These are phyloP conservation scores for Sarcophaga caerulescens DNA, from an alignment of 2,888 invertebrate species.

Conservation along the genomic window DNA sequence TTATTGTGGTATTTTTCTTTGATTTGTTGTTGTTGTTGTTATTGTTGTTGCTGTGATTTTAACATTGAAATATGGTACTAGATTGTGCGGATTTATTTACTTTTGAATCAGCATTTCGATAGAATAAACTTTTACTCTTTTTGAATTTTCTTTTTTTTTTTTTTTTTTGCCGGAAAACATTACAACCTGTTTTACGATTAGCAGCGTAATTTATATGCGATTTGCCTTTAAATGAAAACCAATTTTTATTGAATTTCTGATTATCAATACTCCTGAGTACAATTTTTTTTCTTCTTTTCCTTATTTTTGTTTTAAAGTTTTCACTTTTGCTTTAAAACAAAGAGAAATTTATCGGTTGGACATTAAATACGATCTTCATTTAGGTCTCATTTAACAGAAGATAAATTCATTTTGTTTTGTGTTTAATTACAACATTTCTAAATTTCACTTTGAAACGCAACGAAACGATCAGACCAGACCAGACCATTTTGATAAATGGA, in stretches of 20 bases:
- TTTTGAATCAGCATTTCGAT: conserved; percentile 50
- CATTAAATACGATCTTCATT: conserved; percentile 45
- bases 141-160: background rate
- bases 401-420: conserved; percentile 38
- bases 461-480: background rate
- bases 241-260: conserved; percentile 29
- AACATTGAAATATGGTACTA: conserved; percentile 66
- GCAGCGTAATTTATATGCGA: conserved; percentile 64
- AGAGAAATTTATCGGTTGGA: conserved; percentile 50
- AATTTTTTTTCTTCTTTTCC: no score
- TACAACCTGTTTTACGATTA: conserved; percentile 60
- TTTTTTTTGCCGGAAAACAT: conserved; percentile 44
- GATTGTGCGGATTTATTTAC: conserved; percentile 64
- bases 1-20: background rate
- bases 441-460: conserved; percentile 23
- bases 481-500: background rate
- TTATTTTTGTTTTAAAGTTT: background rate
- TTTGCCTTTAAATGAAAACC: conserved; percentile 57
- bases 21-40: background rate
- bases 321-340: conserved; percentile 50
- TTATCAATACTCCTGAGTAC: background rate
- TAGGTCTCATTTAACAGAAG: conserved; percentile 50
- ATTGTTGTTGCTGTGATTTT: conserved; percentile 38
- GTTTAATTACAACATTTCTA: conserved; percentile 54
- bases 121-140: conserved; percentile 64